phyloP scores from a whole-genome alignment of 2,888 invertebrate genomes.

The Chalcis sispes region DNA sequence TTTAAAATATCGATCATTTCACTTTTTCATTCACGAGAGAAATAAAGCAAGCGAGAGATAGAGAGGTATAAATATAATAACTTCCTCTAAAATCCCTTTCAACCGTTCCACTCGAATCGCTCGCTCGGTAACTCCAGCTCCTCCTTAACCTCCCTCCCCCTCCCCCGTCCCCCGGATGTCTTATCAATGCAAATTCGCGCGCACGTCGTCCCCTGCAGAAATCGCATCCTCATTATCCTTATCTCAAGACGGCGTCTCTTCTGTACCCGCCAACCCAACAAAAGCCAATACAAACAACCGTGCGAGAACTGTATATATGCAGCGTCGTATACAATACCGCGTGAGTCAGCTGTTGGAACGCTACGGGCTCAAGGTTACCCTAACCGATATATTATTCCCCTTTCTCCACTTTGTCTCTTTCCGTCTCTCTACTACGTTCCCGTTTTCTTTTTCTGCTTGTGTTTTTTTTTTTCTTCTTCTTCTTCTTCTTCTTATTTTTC shows the following conservation, averaged over 20 bases:
- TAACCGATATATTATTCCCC: too few relatives aligned
- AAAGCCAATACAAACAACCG: not conserved
- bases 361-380: too few relatives aligned
- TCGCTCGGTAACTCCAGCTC: too few relatives aligned
- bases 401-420: not conserved
- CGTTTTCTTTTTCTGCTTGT: too few relatives aligned
- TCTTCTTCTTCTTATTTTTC: not conserved
- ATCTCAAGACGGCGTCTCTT: conserved; percentile 11
- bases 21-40: too few relatives aligned
- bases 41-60: too few relatives aligned
- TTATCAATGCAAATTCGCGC: conserved; percentile 29
- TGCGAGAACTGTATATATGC: too few relatives aligned
- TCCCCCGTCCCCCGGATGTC: not conserved
- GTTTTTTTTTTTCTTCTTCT: not conserved
- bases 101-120: not conserved
- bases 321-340: too few relatives aligned
- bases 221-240: conserved; percentile 27
- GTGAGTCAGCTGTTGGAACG: too few relatives aligned
- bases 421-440: not conserved
- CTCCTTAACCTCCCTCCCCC: too few relatives aligned
- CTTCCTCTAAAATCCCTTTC: conserved; percentile 10
- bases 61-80: too few relatives aligned
- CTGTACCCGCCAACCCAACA: not conserved
- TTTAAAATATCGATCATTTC: not conserved
- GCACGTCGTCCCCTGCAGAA: not conserved